phyloP scores from a whole-genome alignment of 2,113 vertebrate species.

The Spizaetus ornatus region DNA sequence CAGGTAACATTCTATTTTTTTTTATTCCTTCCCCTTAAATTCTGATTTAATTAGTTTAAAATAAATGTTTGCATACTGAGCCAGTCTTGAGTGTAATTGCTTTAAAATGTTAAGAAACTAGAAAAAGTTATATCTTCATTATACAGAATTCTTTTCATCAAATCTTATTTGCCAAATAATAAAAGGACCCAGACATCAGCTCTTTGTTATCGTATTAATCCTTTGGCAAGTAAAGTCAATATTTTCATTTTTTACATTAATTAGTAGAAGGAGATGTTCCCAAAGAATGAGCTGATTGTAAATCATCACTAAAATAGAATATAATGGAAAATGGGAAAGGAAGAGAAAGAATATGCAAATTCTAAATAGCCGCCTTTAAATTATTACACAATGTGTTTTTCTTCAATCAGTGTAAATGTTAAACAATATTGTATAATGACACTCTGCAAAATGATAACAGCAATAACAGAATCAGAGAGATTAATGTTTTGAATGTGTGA shows the following conservation, averaged over 20 bases:
- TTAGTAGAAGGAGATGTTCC: not conserved
- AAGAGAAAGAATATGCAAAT: not conserved
- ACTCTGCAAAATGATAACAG: not conserved
- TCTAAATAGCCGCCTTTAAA: not conserved
- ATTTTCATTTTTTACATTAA: not conserved
- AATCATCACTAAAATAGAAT: not conserved
- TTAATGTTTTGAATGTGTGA: slow-evolving; percentile 23
- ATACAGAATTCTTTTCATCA: not conserved
- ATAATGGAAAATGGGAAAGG: not conserved
- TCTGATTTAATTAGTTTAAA: not conserved
- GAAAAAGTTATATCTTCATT: not conserved
- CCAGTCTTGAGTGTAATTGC: not conserved
- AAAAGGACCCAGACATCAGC: not conserved
- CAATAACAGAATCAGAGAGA: not conserved
- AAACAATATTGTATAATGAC: not conserved
- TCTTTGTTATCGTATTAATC: not conserved
- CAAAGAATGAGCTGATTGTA: not conserved
- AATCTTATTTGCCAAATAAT: not conserved
- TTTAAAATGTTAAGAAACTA: not conserved
- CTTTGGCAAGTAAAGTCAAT: not conserved
- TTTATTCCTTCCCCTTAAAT: not conserved
- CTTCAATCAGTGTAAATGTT: not conserved
- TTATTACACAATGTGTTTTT: not conserved
- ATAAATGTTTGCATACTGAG: not conserved
- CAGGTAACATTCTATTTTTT: not conserved